Evolutionary conservation across 1,140 invertebrate genomes (phyloP), one percentile per base, ranked within the genome.

Genomic region (Venustaconcha ellipsiformis): DNA sequence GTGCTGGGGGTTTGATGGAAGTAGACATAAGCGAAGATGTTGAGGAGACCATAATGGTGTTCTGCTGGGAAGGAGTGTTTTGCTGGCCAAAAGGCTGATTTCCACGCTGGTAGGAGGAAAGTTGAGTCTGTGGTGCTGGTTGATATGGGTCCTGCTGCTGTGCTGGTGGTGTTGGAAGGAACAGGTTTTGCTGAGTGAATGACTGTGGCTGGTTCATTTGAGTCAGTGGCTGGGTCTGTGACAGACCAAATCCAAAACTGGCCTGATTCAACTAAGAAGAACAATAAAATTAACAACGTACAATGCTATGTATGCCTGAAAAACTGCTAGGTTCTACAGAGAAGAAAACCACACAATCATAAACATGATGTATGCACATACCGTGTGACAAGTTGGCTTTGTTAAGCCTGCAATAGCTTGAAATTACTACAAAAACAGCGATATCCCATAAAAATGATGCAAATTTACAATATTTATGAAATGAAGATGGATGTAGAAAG

Each of bases 21-120:
- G 95, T 94, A 1, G 95, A 96, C 95, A 97, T 96, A 65, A 96
- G 91, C 26, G 95, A 96, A 89, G 95, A 96, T 14, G 94, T 94
- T 14, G 95, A 96, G 67, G 95, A 96, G 74, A 97, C 96, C 76
- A 97, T 92, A 71, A 96, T 95, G 48, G 95, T 95, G 83, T 94
- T 96, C 37, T 95, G 95, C 90, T 95, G 96, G 85, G 82, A 74
- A 18, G 79, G 83, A 14, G 78, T 82, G 37, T 48, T 48, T 48
- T 48, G 37, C 75, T 87, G 86, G 18, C 82, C 83, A 78, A 82
- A 87, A 20, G 83, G 83, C 75, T 85, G 82, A 11, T 72, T 72
- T 23, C 82, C 72, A 60, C 78, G 79, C 58, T 76, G 71, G 72
- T 78, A 75, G 17, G 66, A 70, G 6, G 69, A 59, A 20, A 68